Conservation (phyloP, 53 echinoderm and acorn worm species). For the Holothuria leucospilota region DNA sequence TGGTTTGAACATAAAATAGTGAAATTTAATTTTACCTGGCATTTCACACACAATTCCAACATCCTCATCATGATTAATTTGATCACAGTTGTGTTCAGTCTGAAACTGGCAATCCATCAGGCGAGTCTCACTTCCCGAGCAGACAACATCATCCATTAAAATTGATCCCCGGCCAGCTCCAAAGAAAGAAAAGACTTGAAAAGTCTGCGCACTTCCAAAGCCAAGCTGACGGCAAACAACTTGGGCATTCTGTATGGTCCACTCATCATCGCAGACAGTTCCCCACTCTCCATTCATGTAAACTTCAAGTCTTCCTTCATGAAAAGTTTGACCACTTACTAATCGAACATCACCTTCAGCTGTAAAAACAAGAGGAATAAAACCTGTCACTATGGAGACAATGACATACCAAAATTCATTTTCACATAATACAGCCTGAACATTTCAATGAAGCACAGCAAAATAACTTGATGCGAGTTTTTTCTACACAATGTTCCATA, state of each 20-base stretch:
- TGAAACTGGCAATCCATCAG: no score
- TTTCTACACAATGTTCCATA: no score
- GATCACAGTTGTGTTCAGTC: no score
- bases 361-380: not conserved
- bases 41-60: no score
- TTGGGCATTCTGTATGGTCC: not conserved
- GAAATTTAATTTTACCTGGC: no score
- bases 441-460: no score
- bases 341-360: not conserved
- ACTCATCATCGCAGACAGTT: not conserved
- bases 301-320: constrained; percentile 3
- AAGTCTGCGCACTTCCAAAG: not conserved
- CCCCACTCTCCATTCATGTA: constrained; percentile 13
- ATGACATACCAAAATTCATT: no score
- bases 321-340: not conserved
- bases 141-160: not conserved
- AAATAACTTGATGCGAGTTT: no score
- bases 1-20: no score
- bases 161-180: not conserved
- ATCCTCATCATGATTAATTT: no score
- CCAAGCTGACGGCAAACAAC: constrained; percentile 17
- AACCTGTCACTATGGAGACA: no score
- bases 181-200: not conserved
- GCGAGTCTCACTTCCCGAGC: not conserved
- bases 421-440: no score